Conservation (phyloP, 2,888 invertebrate species). For the Harpagoxenus sublaevis region DNA sequence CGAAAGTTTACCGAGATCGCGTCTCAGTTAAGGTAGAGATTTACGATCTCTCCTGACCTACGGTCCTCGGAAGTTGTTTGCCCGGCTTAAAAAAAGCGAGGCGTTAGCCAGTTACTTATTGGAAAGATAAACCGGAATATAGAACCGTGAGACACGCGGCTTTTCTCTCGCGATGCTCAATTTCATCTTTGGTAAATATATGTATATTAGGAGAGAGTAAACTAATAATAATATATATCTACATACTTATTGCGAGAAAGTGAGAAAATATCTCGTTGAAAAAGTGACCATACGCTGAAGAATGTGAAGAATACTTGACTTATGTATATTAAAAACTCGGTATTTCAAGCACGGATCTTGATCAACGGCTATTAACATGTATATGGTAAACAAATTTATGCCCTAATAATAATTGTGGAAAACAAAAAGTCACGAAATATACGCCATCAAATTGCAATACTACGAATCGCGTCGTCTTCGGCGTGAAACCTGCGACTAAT, state of each 20-base stretch:
- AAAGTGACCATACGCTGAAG: background rate
- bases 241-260: conserved; percentile 13
- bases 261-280: background rate
- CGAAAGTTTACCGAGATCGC: conserved; percentile 41
- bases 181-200: background rate
- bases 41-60: conserved; percentile 51
- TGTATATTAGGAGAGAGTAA: conserved; percentile 29
- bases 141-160: background rate
- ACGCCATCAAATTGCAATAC: background rate
- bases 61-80: conserved; percentile 48
- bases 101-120: conserved; percentile 23
- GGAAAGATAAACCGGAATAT: conserved; percentile 25
- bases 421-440: background rate
- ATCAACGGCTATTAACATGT: background rate
- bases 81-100: conserved; percentile 21
- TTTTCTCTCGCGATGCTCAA: conserved; percentile 14
- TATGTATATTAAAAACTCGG: background rate
- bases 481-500: background rate
- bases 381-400: background rate
- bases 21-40: conserved; percentile 49
- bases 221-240: background rate
- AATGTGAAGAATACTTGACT: conserved; percentile 10
- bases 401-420: background rate
- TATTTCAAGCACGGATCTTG: background rate
- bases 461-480: background rate